Evolutionary conservation across 2,797 vertebrate genomes (phyloP).

Genomic region (Tragopan temminckii): DNA sequence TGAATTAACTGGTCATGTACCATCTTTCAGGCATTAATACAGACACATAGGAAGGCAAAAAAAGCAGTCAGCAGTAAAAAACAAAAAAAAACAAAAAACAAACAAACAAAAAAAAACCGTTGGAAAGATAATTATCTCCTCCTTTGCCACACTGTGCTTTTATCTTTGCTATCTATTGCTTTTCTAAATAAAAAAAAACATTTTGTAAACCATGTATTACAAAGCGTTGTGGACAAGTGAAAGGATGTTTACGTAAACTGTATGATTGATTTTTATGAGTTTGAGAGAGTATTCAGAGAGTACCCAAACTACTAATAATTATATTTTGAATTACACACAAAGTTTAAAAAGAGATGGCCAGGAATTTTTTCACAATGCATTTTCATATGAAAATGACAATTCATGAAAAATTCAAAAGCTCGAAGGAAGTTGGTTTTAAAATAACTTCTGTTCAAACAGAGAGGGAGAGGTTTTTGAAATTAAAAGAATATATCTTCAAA

Average conservation of each 20-base stretch:
- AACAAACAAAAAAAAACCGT: neutral
- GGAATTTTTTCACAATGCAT: neutral
- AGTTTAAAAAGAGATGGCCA: neutral
- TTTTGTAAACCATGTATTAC: neutral
- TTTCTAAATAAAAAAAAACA: neutral
- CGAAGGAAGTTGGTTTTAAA: neutral
- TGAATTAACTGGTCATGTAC: neutral
- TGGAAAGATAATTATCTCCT: neutral
- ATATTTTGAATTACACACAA: neutral
- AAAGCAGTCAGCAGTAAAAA: conserved; percentile 13
- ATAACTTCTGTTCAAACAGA: neutral
- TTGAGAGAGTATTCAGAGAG: neutral
- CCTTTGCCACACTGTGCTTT: neutral
- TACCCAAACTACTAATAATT: neutral
- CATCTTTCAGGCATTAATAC: neutral
- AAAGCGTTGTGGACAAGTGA: conserved; percentile 15
- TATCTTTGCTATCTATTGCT: conserved; percentile 1
- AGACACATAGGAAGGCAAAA: neutral
- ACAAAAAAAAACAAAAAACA: neutral
- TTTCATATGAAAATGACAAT: neutral
- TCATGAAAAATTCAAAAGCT: conserved; percentile 31
- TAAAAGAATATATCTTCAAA: neutral
- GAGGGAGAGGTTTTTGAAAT: neutral
- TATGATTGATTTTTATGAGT: neutral
- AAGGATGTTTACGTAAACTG: neutral